Evolutionary conservation across 2,888 invertebrate genomes (phyloP), one percentile per base, ranked within the genome.

Genomic region (Lasioglossum pauxillum): DNA sequence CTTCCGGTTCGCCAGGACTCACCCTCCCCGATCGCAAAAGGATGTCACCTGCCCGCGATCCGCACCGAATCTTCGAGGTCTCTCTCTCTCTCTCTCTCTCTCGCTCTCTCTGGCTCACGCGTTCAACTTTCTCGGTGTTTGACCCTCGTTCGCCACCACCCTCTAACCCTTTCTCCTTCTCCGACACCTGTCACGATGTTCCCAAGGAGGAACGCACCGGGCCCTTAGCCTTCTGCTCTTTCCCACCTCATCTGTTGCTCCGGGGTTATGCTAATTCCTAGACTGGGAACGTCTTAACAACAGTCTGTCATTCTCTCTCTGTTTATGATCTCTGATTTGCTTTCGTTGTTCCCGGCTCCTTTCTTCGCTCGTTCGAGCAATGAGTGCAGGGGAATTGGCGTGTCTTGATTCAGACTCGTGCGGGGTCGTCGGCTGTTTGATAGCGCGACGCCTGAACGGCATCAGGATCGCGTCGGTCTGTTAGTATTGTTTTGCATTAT

Each of bases 101-200:
- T 23, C 53, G 2, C 53, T 23, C 23, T 53, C 53, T 57, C 31
- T 60, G 5, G 7, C 31, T 31, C 75, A 80, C 86, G 86, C 76
- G 69, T 57, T 77, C 60, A 82, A 82, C 73, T 79, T 72, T 67
- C 79, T 78, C 82, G 86, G 78, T 73, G 75, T 78, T 86, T 78
- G 78, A 86, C 78, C 82, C 82, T 73, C 35, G n/a, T n/a, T 23
- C n/a, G 23, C 31, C 76, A 19, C 69, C 71, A 77, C 27, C 73
- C 67, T 71, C 72, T 14, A 31, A 71, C 53, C 80, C 64, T 46
- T 74, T 31, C 67, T 27, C 83, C 60, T 74, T 19, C 86, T 77
- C 4, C 12, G 86, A 85, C 85, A 85, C 86, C 85, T 85, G 85
- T 81, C 85, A 85, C 14, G 64, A 49, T 41, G 2, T 16, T 27